Conservation (phyloP, 2,113 vertebrate species). For the Mugil cephalus region DNA sequence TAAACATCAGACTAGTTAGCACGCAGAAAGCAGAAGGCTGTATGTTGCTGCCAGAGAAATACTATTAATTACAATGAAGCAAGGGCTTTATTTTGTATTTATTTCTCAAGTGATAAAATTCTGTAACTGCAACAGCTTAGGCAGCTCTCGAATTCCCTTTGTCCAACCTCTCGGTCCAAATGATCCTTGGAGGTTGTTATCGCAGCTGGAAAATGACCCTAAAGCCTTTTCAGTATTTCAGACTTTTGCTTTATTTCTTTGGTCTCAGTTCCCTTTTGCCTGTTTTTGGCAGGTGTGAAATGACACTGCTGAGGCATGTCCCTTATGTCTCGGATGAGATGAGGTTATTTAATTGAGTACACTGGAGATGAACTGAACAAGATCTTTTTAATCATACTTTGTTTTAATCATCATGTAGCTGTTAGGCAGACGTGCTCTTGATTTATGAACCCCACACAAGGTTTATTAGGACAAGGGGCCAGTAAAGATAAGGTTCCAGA, state of each 20-base stretch:
- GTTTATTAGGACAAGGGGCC: slow-evolving; percentile 54
- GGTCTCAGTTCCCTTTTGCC: slow-evolving; percentile 7
- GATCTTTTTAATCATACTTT: slow-evolving; percentile 69
- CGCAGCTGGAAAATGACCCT: slow-evolving; percentile 77
- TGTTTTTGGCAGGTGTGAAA: slow-evolving; percentile 27
- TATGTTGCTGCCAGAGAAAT: slow-evolving; percentile 15
- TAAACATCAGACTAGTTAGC: neutral
- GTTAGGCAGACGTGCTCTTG: slow-evolving; percentile 60
- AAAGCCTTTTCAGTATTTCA: slow-evolving; percentile 57
- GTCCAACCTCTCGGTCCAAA: slow-evolving; percentile 72
- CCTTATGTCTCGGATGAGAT: slow-evolving; percentile 37
- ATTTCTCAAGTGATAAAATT: slow-evolving; percentile 26
- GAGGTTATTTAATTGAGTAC: slow-evolving; percentile 62
- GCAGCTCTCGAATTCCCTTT: slow-evolving; percentile 58
- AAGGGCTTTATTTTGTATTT: slow-evolving; percentile 16
- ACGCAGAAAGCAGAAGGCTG: neutral
- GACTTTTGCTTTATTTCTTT: slow-evolving; percentile 35
- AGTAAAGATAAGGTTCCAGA: slow-evolving; percentile 53
- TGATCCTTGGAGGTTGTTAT: slow-evolving; percentile 66
- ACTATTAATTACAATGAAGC: slow-evolving; percentile 1
- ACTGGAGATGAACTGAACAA: slow-evolving; percentile 63
- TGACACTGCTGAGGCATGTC: slow-evolving; percentile 38
- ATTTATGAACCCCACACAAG: slow-evolving; percentile 69
- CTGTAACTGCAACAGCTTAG: slow-evolving; percentile 34
- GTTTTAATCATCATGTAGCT: slow-evolving; percentile 73